phyloP scores from a whole-genome alignment of 2,888 invertebrate genomes.

The Megastigmus dorsalis region DNA sequence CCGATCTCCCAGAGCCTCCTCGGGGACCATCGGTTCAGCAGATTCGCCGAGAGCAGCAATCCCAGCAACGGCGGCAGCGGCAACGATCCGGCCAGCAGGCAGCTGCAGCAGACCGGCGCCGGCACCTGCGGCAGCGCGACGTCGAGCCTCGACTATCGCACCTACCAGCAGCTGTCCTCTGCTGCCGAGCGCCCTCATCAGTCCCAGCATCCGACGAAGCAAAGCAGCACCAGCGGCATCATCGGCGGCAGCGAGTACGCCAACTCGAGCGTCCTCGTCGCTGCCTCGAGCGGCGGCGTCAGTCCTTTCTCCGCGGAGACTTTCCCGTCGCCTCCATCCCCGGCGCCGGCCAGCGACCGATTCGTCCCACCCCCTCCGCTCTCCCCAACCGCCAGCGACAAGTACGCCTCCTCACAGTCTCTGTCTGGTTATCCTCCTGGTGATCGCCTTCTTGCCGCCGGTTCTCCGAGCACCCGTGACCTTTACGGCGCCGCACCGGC shows the following conservation, averaged over 20 bases:
- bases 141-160: not conserved
- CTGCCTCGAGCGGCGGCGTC: conserved; percentile 38
- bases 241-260: conserved; percentile 60
- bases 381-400: conserved; percentile 77
- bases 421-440: conserved; percentile 67
- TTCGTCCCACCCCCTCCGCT: conserved; percentile 80
- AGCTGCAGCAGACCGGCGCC: too few relatives aligned
- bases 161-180: conserved; percentile 51
- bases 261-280: conserved; percentile 61
- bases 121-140: not conserved
- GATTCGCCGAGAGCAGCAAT: conserved; percentile 53
- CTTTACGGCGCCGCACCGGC: conserved; percentile 59
- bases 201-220: conserved; percentile 45
- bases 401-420: conserved; percentile 73
- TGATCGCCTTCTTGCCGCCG: conserved; percentile 66
- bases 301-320: conserved; percentile 76
- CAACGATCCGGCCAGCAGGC: conserved; percentile 20
- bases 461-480: conserved; percentile 65
- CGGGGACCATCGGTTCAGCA: conserved; percentile 47
- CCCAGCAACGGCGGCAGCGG: not conserved
- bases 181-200: conserved; percentile 59
- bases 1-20: conserved; percentile 56
- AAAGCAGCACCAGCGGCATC: conserved; percentile 30
- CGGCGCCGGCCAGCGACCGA: conserved; percentile 77
- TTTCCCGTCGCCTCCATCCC: conserved; percentile 77